Evolutionary conservation across 2,113 vertebrate genomes (phyloP).

Genomic region (Calidris pugnax): DNA sequence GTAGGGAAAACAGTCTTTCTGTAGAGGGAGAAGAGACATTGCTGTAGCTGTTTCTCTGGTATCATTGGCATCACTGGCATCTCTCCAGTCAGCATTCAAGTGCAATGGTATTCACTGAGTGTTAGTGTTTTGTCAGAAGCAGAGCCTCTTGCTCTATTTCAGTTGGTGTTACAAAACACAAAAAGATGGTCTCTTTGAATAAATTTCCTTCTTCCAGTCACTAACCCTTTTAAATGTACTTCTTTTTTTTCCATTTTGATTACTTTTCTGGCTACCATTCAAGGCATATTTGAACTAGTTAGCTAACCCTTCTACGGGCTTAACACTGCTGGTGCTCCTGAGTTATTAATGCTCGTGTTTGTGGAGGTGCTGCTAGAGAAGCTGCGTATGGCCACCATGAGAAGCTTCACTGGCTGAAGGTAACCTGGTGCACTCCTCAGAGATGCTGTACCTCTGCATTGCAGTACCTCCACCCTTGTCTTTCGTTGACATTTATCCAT

Average conservation of each 20-base stretch:
- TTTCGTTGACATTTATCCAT: background rate
- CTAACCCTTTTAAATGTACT: background rate
- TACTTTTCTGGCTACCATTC: background rate
- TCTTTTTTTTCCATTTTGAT: background rate
- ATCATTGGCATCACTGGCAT: background rate
- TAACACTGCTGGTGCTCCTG: background rate
- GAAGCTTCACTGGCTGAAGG: background rate
- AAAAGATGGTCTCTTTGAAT: background rate
- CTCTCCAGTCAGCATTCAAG: conserved; percentile 15
- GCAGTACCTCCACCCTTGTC: background rate
- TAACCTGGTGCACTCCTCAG: background rate
- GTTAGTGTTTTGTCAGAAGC: background rate
- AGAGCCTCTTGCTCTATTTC: conserved; percentile 12
- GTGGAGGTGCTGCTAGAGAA: background rate
- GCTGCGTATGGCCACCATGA: background rate
- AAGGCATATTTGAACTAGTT: background rate
- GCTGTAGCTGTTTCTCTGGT: background rate
- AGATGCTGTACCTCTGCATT: accelerated
- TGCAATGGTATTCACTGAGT: background rate
- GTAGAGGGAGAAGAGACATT: background rate
- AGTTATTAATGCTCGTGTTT: background rate
- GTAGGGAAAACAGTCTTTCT: background rate
- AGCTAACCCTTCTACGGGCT: background rate
- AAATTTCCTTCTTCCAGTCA: background rate
- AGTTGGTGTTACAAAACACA: background rate